Evolutionary conservation across 2,113 vertebrate species (phyloP), one percentile per base, ranked within the genome.

Genomic region (Panurus biarmicus): DNA sequence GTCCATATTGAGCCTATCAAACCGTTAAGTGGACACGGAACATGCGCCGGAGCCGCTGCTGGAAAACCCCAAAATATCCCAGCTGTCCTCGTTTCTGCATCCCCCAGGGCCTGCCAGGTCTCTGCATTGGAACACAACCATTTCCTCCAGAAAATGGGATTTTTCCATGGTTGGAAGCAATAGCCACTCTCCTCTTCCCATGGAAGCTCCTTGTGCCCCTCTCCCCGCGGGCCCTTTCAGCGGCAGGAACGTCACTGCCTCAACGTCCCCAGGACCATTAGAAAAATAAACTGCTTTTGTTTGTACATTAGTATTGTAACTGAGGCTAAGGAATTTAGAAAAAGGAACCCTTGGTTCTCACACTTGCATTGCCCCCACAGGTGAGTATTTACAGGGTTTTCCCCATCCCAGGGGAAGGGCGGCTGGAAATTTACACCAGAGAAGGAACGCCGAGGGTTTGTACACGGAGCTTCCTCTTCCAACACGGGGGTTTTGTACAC

Each of bases 221-320:
- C 35, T 57, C 73, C 19, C 8, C 1, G 13, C 7, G 42, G 35
- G 72, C 80, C 45, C 75, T n/a, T 35, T 1, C 0, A 0, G 3
- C 11, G 8, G 70, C 83, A 40, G 72, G 54, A 75, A 2, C n/a
- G n/a, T n/a, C n/a, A n/a, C n/a, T n/a, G n/a, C n/a, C n/a, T n/a
- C n/a, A n/a, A n/a, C n/a, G 0, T 5, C 57, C 20, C 76, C 89
- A 45, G 87, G 95, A 77, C 75, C 77, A 0, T 93, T 95, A 97
- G n/a, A 97, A 97, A 97, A 96, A 95, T 95, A 96, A 94, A 96
- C 83, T 53, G 82, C 67, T 91, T 86, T 14, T 84, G 56, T 31
- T 94, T 95, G 81, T 87, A 92, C 88, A 90, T 93, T 44, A 58
- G 70, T 87, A 19, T 40, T 9, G 20, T 48, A 66, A 81, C 87